Conservation (phyloP, 2,888 invertebrate species). For the Morinoia aosen region DNA sequence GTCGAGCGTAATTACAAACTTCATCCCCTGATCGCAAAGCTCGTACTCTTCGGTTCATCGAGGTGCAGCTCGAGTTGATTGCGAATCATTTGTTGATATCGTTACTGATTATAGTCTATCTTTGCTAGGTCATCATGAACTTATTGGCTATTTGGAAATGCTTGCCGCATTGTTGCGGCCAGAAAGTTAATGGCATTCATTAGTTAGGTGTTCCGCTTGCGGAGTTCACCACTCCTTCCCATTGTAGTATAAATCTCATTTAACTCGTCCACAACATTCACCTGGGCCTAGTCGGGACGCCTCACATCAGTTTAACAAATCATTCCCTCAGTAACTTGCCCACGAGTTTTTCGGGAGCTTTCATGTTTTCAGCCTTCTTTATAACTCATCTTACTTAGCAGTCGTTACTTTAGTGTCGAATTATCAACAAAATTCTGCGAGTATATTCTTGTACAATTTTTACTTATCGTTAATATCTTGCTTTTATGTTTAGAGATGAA, state of each 20-base stretch:
- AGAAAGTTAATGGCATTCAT: constrained; percentile 1
- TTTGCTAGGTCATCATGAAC: neutral
- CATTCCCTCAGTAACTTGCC: neutral
- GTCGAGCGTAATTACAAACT: neutral
- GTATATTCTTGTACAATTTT: neutral
- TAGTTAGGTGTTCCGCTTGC: neutral
- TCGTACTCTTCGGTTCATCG: neutral
- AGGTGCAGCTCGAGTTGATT: neutral
- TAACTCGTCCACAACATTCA: neutral
- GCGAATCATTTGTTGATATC: neutral
- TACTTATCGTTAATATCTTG: neutral
- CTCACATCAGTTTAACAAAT: neutral
- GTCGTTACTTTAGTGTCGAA: neutral
- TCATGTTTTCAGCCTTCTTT: neutral
- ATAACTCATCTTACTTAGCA: neutral
- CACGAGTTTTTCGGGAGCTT: neutral
- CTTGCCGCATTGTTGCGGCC: neutral
- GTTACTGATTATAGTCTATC: neutral
- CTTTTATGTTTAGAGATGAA: no score
- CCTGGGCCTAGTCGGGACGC: neutral
- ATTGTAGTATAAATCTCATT: neutral
- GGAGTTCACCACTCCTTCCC: neutral
- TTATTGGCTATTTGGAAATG: neutral
- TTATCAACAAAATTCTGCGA: neutral
- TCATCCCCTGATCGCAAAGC: neutral